Base-by-base conservation (phyloP, 2,888 invertebrate species). In the Eupithecia dodoneata region DNA sequence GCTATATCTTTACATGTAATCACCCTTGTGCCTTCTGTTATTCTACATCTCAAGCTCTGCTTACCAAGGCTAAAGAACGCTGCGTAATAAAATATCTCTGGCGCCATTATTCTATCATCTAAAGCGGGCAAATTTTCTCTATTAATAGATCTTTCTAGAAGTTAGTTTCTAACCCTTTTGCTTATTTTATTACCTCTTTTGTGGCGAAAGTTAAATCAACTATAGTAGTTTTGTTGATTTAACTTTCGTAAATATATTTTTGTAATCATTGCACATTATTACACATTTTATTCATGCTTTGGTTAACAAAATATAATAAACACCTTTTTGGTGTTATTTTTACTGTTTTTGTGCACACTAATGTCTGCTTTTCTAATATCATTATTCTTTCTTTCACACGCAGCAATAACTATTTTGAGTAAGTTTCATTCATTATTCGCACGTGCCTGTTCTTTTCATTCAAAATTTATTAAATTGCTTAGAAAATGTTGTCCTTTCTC, bases 341-440 rank as follows among this genome's bases (percentile, higher is more conserved):
- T 18, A 52, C 30, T 75, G 18, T 41, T 76, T 73, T 72, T 70
- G 76, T 76, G 72, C 79, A 73, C 71, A 42, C 44, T 71, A 67
- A 73, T 76, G 72, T 73, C 72, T 79, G 70, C 76, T 71, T 79
- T 79, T 83, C 84, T 86, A 87, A 86, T 86, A 81, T 80, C 77
- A 76, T 83, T 77, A 87, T 87, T 89, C 82, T 91, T 93, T 91
- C 87, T 84, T 89, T 93, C 88, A 88, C 94, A 94, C 83, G 94
- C 95, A 95, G 95, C 94, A 92, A 93, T 90, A 89, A 87, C 87
- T 93, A 92, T 86, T 93, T 92, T 87, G 92, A 94, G 95, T 95
- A 95, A 95, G 95, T 95, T 87, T 81, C 83, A 83, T 83, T 86
- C 79, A 73, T 74, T 81, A 81, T 84, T 81, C 81, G 82, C 77